Conservation (phyloP, 2,797 vertebrate genomes). For the Buceros bicornis region DNA sequence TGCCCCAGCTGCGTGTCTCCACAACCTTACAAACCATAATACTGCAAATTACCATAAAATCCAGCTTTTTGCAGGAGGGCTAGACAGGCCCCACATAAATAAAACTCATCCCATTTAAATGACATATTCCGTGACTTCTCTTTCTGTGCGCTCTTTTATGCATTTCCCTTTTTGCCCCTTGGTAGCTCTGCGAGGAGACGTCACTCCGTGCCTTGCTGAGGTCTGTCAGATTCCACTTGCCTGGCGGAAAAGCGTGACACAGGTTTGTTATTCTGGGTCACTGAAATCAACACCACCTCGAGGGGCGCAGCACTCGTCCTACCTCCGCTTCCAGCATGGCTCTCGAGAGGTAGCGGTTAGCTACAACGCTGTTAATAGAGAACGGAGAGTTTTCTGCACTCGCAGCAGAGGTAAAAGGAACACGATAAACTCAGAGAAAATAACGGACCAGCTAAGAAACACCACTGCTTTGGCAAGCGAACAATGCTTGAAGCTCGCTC, state of each 20-base stretch:
- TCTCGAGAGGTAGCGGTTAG: neutral
- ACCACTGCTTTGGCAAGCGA: neutral
- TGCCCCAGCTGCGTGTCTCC: neutral
- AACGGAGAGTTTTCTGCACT: neutral
- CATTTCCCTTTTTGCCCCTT: neutral
- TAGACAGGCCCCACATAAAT: neutral
- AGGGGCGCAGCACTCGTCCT: neutral
- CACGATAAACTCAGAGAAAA: neutral
- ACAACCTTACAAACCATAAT: neutral
- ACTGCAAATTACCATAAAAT: neutral
- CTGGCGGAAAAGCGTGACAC: neutral
- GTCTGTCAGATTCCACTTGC: neutral
- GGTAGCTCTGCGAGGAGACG: neutral
- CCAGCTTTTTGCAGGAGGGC: neutral
- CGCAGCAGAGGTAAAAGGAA: neutral
- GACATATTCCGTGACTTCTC: neutral
- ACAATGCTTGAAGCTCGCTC: neutral
- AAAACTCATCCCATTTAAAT: neutral
- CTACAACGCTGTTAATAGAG: neutral
- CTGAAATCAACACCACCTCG: neutral
- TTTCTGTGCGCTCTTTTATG: neutral
- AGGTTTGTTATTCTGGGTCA: conserved; percentile 34
- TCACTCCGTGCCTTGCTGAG: neutral
- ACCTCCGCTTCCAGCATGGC: neutral
- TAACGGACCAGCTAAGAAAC: neutral